Conservation (phyloP, 2,797 vertebrate species). For the Meriones psammophilus region DNA sequence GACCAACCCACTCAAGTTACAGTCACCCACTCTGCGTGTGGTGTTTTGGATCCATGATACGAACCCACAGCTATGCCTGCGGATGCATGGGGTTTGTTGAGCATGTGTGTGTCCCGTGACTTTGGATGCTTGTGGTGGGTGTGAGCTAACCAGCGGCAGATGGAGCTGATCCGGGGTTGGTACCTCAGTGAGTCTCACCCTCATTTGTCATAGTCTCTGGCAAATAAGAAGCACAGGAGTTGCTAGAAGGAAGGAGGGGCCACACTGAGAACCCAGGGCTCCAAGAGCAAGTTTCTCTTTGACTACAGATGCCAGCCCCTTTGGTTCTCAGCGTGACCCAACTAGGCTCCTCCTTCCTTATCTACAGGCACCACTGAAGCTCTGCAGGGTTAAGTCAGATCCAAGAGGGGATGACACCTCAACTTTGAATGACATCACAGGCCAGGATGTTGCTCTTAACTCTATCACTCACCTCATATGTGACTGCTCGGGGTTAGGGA, state of each 20-base stretch:
- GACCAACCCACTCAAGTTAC: not conserved
- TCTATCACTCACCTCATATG: not conserved
- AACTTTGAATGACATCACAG: not conserved
- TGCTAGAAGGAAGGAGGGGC: not conserved
- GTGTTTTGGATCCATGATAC: not conserved
- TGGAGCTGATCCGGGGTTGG: not conserved
- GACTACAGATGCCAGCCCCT: not conserved
- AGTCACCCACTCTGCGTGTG: not conserved
- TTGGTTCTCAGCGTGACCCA: not conserved
- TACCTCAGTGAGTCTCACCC: not conserved
- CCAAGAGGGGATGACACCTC: not conserved
- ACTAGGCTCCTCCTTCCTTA: not conserved
- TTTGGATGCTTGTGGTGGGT: not conserved
- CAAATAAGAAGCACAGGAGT: not conserved
- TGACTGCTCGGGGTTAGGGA: not conserved
- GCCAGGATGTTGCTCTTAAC: not conserved
- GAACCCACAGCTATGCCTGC: rapidly evolving
- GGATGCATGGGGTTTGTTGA: not conserved
- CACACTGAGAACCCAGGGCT: not conserved
- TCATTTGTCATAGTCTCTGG: not conserved
- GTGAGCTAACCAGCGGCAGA: not conserved
- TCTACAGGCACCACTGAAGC: rapidly evolving
- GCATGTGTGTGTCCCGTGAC: not conserved
- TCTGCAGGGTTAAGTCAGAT: not conserved
- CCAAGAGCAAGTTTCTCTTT: not conserved